Evolutionary conservation across 2,797 vertebrate species (phyloP), one percentile per base, ranked within the genome.

Genomic region (Hypotaenidia philippensis): DNA sequence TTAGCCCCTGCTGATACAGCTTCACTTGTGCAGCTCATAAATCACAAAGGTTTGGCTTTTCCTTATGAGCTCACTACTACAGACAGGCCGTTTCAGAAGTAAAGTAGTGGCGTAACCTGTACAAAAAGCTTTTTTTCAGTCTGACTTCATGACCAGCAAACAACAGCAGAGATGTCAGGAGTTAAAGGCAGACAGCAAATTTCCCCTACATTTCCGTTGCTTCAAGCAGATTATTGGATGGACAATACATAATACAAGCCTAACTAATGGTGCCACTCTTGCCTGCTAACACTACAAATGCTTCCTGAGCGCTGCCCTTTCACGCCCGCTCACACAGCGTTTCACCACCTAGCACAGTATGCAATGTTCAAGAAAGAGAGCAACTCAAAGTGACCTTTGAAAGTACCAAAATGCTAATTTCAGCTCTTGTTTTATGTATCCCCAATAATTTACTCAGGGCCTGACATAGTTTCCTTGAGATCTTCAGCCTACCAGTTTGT

Each of bases 261-360:
- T 74, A 1, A 1, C 21, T 44, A 50, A 1, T 1, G 16, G n/a
- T 74, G 29, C 38, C 41, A 55, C 26, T 65, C 76, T 40, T 70
- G 64, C 56, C 57, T 63, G 25, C 18, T 50, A 77, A 14, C 25
- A 31, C 36, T 59, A 47, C 25, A 79, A 32, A 79, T 8, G 23
- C 50, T 53, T 84, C 78, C 53, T 66, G n/a, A 77, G 69, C 1
- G 2, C 44, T 60, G 40, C 53, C 23, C 77, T 63, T 36, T n/a
- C 69, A 9, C 7, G 63, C 32, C 4, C 19, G 45, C 44, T 50
- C 29, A 25, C 0, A 0, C 31, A 9, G 44, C 50, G 3, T 69
- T 76, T 85, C 68, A 76, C 34, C 27, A 10, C 44, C n/a, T 10
- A 47, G 47, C 55, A 45, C 50, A 17, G 22, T 1, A 55, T 0